Percentiles rank a stretch among this genome's conserved stretches.
Conservation (phyloP, 2,888 invertebrate genomes). For the Callosobruchus maculatus region DNA sequence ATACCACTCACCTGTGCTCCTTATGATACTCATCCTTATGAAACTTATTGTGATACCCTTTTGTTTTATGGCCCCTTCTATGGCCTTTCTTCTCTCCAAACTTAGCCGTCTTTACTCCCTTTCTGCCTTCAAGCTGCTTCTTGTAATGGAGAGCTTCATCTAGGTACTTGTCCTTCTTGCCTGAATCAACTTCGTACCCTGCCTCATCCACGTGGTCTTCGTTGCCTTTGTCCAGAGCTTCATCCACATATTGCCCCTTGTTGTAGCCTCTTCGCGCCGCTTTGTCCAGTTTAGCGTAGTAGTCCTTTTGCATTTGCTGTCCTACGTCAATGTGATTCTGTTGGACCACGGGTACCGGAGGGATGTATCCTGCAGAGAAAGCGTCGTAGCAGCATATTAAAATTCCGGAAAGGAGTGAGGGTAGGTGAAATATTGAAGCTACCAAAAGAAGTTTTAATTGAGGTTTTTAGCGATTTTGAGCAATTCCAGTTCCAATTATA, state of each 20-base stretch:
- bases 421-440: no score
- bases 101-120: slow-evolving; percentile 64
- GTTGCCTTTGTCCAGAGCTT: slow-evolving; percentile 51
- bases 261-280: neutral
- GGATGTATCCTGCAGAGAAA: neutral
- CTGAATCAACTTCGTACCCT: slow-evolving; percentile 50
- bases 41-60: slow-evolving; percentile 75
- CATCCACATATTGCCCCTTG: slow-evolving; percentile 22
- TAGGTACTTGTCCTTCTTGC: slow-evolving; percentile 54
- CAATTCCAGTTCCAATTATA: no score
- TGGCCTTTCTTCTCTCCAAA: slow-evolving; percentile 74
- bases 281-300: neutral
- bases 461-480: no score
- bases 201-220: slow-evolving; percentile 59
- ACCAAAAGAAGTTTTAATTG: no score
- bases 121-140: slow-evolving; percentile 62
- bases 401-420: no score
- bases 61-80: slow-evolving; percentile 73
- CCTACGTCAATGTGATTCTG: neutral
- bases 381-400: no score
- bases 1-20: slow-evolving; percentile 62
- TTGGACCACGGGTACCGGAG: neutral
- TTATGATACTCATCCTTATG: slow-evolving; percentile 76
- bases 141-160: slow-evolving; percentile 63
- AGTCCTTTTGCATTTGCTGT: neutral